Evolutionary conservation across 1,140 invertebrate species (phyloP).

Genomic region (Ips nitidus): DNA sequence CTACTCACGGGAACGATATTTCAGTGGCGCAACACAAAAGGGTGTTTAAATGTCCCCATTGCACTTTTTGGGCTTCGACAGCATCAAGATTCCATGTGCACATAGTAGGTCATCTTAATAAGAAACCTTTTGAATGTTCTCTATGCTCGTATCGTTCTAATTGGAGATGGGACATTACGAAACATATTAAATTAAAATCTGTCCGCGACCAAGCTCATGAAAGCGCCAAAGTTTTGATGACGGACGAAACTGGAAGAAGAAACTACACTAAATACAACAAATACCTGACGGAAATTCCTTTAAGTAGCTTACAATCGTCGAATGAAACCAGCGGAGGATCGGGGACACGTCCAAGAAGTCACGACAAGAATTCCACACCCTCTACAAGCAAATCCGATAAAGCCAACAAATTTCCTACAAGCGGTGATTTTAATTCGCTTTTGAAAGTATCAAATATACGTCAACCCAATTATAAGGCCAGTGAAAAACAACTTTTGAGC

Average conservation of each 20-base stretch:
- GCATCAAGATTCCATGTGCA: slow-evolving; percentile 92
- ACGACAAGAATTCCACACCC: slow-evolving; percentile 36
- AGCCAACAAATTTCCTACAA: slow-evolving; percentile 50
- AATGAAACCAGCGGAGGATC: slow-evolving; percentile 50
- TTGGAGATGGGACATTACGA: slow-evolving; percentile 95
- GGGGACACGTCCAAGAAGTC: slow-evolving; percentile 46
- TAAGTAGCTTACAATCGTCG: slow-evolving; percentile 45
- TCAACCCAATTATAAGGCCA: slow-evolving; percentile 45
- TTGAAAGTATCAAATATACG: slow-evolving; percentile 35
- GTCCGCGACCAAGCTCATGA: slow-evolving; percentile 78
- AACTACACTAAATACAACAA: slow-evolving; percentile 93
- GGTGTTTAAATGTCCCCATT: slow-evolving; percentile 88
- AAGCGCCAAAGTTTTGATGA: slow-evolving; percentile 80
- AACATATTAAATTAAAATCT: slow-evolving; percentile 89
- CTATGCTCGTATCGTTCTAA: slow-evolving; percentile 90
- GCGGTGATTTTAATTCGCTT: slow-evolving; percentile 47
- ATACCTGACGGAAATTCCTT: slow-evolving; percentile 73
- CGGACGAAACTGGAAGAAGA: slow-evolving; percentile 84
- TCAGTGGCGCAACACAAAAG: slow-evolving; percentile 49
- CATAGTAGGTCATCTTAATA: slow-evolving; percentile 88
- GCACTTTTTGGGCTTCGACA: slow-evolving; percentile 85
- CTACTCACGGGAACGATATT: slow-evolving; percentile 52
- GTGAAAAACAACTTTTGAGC: slow-evolving; percentile 41
- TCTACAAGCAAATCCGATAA: slow-evolving; percentile 54
- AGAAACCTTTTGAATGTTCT: slow-evolving; percentile 94